Conservation (phyloP, 2,888 invertebrate genomes). For the Acronicta aceris region DNA sequence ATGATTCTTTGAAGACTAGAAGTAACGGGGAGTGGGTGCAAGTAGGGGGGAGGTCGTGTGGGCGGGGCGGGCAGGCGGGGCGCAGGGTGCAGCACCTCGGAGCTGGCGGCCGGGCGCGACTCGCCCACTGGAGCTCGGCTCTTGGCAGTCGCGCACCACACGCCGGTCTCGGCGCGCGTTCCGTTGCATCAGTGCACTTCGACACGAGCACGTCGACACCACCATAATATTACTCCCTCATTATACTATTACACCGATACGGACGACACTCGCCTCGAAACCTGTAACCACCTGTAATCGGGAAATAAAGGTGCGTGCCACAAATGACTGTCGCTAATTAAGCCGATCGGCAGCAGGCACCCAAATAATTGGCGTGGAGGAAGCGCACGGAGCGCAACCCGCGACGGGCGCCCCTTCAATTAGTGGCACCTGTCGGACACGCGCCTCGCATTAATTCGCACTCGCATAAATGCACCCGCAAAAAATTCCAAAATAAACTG, state of each 20-base stretch:
- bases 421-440: slow-evolving; percentile 85
- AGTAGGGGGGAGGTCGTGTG: slow-evolving; percentile 71
- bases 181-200: slow-evolving; percentile 60
- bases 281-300: slow-evolving; percentile 68
- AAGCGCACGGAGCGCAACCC: slow-evolving; percentile 75
- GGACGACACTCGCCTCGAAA: slow-evolving; percentile 36
- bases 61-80: slow-evolving; percentile 83
- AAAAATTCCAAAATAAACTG: slow-evolving; percentile 85
- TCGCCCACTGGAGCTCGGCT: slow-evolving; percentile 77
- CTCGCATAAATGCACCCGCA: slow-evolving; percentile 79
- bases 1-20: slow-evolving; percentile 40
- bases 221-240: slow-evolving; percentile 38
- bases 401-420: slow-evolving; percentile 81
- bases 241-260: slow-evolving; percentile 37
- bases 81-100: slow-evolving; percentile 80
- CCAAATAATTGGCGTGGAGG: slow-evolving; percentile 87
- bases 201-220: slow-evolving; percentile 40
- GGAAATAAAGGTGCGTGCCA: slow-evolving; percentile 75
- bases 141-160: slow-evolving; percentile 80
- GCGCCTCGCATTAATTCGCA: slow-evolving; percentile 84
- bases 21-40: slow-evolving; percentile 73
- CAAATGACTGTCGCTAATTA: slow-evolving; percentile 74
- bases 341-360: slow-evolving; percentile 75
- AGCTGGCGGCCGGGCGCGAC: slow-evolving; percentile 69
- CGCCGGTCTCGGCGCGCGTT: slow-evolving; percentile 77